A percentile compares a stretch with the other conserved stretches of the same genome.
Conservation (phyloP, 2,888 invertebrate genomes). For the Drosophila anomalipes region DNA sequence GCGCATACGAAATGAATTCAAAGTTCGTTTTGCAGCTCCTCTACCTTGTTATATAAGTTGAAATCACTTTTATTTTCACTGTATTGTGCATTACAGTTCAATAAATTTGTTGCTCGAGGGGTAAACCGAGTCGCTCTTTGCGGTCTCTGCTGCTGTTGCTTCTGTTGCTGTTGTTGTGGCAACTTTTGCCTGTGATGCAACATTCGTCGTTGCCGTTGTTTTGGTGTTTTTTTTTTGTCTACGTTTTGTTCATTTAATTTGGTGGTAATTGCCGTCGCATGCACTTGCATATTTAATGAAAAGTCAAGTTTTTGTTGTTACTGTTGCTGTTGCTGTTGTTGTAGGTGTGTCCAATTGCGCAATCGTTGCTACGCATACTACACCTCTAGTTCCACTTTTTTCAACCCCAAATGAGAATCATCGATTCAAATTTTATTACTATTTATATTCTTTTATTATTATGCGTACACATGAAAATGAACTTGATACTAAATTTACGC, state of each 20-base stretch:
- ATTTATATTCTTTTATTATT: conserved; percentile 50
- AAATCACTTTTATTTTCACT: conserved; percentile 23
- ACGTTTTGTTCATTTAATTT: conserved; percentile 76
- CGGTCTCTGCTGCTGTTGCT: conserved; percentile 41
- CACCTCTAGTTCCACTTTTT: conserved; percentile 8
- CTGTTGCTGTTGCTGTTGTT: conserved; percentile 15
- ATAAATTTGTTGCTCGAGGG: conserved; percentile 46
- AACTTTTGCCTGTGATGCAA: conserved; percentile 51
- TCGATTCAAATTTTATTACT: conserved; percentile 13
- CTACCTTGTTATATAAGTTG: conserved; percentile 77
- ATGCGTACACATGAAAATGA: conserved; percentile 65
- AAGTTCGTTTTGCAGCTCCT: conserved; percentile 59
- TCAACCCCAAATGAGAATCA: conserved; percentile 1
- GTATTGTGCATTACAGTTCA: conserved; percentile 65
- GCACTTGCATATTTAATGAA: conserved; percentile 79
- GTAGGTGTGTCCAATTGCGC: conserved; percentile 50
- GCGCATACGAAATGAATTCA: conserved; percentile 56
- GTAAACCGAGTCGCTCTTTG: conserved; percentile 57
- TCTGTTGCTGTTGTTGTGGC: conserved; percentile 38
- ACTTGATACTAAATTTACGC: conserved; percentile 73
- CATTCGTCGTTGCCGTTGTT: conserved; percentile 42
- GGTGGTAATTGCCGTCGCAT: conserved; percentile 75
- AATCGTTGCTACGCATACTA: conserved; percentile 39
- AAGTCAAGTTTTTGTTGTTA: conserved; percentile 37
- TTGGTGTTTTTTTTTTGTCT: conserved; percentile 48